These are phyloP conservation scores for Heterotilapia buettikoferi DNA, from an alignment of 2,113 vertebrate genomes.

Conservation along the genomic window DNA sequence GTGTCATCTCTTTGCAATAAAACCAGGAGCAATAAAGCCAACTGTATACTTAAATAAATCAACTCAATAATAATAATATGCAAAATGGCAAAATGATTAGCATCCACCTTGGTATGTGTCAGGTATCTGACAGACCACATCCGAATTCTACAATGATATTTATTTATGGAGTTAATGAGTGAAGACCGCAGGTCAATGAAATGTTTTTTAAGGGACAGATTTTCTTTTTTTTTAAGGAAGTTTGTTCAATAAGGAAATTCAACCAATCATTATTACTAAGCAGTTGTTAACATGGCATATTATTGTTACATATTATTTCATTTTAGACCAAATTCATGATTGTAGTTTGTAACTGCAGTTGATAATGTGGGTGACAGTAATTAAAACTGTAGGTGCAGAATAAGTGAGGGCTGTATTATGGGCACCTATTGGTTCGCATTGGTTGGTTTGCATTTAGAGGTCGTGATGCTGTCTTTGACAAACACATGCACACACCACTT, in stretches of 20 bases:
- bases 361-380: not conserved
- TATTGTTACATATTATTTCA: not conserved
- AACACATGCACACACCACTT: not conserved
- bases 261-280: not conserved
- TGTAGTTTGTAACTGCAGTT: not conserved
- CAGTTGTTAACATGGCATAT: not conserved
- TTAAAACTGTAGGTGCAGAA: not conserved
- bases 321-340: not conserved
- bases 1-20: not conserved
- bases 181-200: no score
- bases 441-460: constrained; percentile 5
- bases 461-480: constrained; percentile 12
- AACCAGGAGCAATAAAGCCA: not conserved
- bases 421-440: not conserved
- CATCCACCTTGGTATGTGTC: no score
- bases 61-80: not conserved
- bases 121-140: no score
- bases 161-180: not conserved
- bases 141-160: not conserved
- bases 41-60: not conserved
- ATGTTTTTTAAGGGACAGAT: not conserved
- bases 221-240: not conserved
- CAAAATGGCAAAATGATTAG: no score
- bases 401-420: not conserved
- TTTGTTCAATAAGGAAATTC: not conserved